Evolutionary conservation across 37 sponge, comb jelly and placozoan species (phyloP).

Genomic region (Chondrosia reniformis): DNA sequence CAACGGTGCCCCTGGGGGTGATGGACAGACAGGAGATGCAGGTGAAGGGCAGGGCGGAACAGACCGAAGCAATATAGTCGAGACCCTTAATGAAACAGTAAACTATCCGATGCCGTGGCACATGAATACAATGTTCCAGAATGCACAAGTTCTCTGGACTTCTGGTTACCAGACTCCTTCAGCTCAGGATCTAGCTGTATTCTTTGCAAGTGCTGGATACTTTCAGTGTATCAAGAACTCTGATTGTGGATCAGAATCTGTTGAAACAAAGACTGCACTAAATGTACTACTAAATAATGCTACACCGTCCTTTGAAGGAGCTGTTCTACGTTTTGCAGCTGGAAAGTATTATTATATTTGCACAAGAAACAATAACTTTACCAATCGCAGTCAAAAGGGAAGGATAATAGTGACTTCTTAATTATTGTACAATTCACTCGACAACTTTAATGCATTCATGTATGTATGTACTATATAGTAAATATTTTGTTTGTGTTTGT

Average conservation of each 20-base stretch:
- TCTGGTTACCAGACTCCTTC: background rate
- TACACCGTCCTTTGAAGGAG: constrained; percentile 83
- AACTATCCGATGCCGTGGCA: constrained; percentile 92
- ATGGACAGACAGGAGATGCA: constrained; percentile 99
- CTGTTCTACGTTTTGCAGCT: constrained; percentile 61
- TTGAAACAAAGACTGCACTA: constrained; percentile 39
- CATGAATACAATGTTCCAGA: constrained; percentile 63
- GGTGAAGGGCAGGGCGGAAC: constrained; percentile 98
- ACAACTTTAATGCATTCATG: background rate
- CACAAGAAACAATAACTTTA: constrained; percentile 97
- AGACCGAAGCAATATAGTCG: constrained; percentile 86
- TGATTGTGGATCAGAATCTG: constrained; percentile 38
- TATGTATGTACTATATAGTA: background rate
- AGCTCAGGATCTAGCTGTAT: constrained; percentile 44
- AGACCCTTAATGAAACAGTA: constrained; percentile 53
- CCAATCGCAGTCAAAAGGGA: constrained; percentile 98
- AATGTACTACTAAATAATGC: constrained; percentile 89
- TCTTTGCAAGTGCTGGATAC: constrained; percentile 77
- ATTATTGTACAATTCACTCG: background rate
- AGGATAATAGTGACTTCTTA: constrained; percentile 41
- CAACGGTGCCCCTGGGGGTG: constrained; percentile 88
- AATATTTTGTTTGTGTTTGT: background rate
- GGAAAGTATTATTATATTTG: constrained; percentile 90
- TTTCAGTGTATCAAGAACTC: constrained; percentile 46
- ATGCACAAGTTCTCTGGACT: constrained; percentile 59